These are phyloP conservation scores for Papilio polyxenes DNA, from an alignment of 1,140 invertebrate species.

Conservation along the genomic window DNA sequence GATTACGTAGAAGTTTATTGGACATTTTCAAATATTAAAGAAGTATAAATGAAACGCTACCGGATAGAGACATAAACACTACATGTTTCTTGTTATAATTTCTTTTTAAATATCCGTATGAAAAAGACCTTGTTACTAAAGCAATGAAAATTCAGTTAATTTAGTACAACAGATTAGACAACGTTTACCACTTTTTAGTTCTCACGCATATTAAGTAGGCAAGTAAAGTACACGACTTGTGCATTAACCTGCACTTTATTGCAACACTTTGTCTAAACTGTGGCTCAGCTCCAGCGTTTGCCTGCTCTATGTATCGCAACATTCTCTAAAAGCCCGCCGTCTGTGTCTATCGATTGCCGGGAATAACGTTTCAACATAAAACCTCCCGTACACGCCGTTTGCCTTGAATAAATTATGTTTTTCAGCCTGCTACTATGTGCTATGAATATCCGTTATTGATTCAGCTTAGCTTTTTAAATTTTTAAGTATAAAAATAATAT, in stretches of 20 bases:
- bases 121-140: neutral
- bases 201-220: neutral
- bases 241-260: slow-evolving; percentile 3
- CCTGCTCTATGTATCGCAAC: neutral
- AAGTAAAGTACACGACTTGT: neutral
- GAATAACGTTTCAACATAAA: neutral
- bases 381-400: neutral
- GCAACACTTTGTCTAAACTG: neutral
- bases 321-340: slow-evolving; percentile 15
- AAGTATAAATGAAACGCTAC: too few species aligned
- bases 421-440: neutral
- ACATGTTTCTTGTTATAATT: neutral
- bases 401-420: slow-evolving; percentile 1
- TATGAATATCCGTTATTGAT: neutral
- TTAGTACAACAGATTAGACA: neutral
- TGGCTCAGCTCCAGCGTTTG: neutral
- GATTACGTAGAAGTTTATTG: too few species aligned
- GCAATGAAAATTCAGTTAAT: neutral
- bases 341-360: neutral
- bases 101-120: neutral
- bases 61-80: too few species aligned
- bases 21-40: too few species aligned
- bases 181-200: neutral
- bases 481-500: neutral
- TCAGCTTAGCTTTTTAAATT: neutral